Percentiles rank a stretch among this genome's conserved stretches.
Evolutionary conservation across 2,113 vertebrate genomes (phyloP).

Genomic region (Labeo rohita): DNA sequence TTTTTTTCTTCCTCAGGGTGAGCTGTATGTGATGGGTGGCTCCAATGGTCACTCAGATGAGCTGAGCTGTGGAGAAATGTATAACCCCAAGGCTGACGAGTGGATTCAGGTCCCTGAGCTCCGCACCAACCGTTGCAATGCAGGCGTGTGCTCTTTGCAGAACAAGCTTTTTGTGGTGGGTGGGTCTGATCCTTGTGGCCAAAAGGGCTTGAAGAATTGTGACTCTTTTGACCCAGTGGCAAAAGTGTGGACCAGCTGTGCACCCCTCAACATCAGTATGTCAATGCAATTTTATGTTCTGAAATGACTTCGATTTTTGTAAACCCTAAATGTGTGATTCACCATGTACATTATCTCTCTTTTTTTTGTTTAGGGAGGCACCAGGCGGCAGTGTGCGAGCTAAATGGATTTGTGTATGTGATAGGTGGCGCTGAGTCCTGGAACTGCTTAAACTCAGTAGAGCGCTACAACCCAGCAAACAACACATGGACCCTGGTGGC

Average conservation of each 20-base stretch:
- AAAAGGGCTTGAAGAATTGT: slow-evolving; percentile 97
- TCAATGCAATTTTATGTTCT: slow-evolving; percentile 7
- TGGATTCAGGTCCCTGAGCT: slow-evolving; percentile 93
- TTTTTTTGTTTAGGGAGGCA: slow-evolving; percentile 83
- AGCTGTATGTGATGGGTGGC: slow-evolving; percentile 94
- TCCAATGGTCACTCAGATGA: slow-evolving; percentile 97
- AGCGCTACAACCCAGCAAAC: slow-evolving; percentile 92
- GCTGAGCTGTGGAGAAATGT: slow-evolving; percentile 93
- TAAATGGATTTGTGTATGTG: slow-evolving; percentile 88
- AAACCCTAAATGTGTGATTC: neutral
- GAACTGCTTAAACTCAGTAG: slow-evolving; percentile 95
- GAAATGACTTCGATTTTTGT: neutral
- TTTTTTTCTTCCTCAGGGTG: slow-evolving; percentile 76
- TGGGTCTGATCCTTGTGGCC: slow-evolving; percentile 95
- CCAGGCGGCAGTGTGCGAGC: slow-evolving; percentile 92
- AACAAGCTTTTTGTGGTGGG: slow-evolving; percentile 92
- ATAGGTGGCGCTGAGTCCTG: slow-evolving; percentile 94
- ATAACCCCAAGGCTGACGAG: slow-evolving; percentile 85
- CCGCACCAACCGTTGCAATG: slow-evolving; percentile 95
- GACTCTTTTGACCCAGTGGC: slow-evolving; percentile 93
- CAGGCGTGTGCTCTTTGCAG: slow-evolving; percentile 92
- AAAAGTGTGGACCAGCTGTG: slow-evolving; percentile 90
- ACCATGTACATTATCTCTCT: neutral
- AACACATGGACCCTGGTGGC: slow-evolving; percentile 93
- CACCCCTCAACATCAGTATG: slow-evolving; percentile 93